Conservation (phyloP, 2,888 invertebrate species). For the Latrodectus hesperus region DNA sequence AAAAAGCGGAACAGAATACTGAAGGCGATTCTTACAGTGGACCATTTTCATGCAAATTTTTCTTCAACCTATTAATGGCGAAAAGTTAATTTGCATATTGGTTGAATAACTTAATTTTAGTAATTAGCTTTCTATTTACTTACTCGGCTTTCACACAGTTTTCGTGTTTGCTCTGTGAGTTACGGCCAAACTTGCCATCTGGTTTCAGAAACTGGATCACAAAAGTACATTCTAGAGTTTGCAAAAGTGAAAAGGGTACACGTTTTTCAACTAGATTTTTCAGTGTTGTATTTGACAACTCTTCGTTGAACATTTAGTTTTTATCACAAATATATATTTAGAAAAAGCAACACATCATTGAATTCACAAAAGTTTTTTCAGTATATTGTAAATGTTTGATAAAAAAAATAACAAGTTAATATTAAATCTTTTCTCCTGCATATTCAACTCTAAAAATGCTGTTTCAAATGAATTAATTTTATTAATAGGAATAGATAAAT, state of each 20-base stretch:
- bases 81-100: slow-evolving; percentile 30
- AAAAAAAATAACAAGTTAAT: too few relatives aligned
- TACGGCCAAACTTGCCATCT: slow-evolving; percentile 25
- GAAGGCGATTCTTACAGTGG: not conserved
- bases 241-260: not conserved
- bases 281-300: too few relatives aligned
- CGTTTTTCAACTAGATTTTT: too few relatives aligned
- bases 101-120: slow-evolving; percentile 39
- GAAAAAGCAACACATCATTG: too few relatives aligned
- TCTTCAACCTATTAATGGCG: slow-evolving; percentile 22
- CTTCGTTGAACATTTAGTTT: too few relatives aligned
- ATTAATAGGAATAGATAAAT: too few relatives aligned
- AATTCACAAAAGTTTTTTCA: too few relatives aligned
- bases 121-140: slow-evolving; percentile 47
- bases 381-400: too few relatives aligned
- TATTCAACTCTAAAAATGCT: too few relatives aligned
- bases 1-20: slow-evolving; percentile 5
- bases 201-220: slow-evolving; percentile 5
- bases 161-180: slow-evolving; percentile 32
- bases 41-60: slow-evolving; percentile 27
- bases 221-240: not conserved
- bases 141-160: not conserved
- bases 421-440: too few relatives aligned
- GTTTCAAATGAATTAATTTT: too few relatives aligned
- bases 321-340: too few relatives aligned